Evolutionary conservation across 2,888 invertebrate species (phyloP).

Genomic region (Dicycla oo): DNA sequence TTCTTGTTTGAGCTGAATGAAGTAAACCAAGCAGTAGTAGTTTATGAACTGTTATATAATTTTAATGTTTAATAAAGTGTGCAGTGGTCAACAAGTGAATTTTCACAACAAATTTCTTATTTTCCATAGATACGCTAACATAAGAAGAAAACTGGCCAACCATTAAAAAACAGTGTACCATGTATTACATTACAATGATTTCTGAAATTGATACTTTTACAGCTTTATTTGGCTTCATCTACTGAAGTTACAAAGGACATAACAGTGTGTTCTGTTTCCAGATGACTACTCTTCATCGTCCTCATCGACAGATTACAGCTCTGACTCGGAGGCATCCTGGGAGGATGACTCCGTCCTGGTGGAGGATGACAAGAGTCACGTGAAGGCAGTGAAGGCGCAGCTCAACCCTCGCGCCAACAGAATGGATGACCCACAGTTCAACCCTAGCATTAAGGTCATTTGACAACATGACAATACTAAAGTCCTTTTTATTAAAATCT

Average conservation of each 20-base stretch:
- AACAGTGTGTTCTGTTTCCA: constrained; percentile 58
- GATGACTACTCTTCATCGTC: constrained; percentile 85
- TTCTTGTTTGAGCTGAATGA: constrained; percentile 13
- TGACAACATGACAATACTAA: not conserved
- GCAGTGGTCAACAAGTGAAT: not conserved
- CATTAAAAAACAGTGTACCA: not conserved
- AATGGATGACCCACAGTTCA: constrained; percentile 85
- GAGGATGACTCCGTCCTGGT: constrained; percentile 85
- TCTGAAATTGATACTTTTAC: not conserved
- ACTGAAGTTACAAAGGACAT: not conserved
- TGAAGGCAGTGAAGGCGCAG: constrained; percentile 74
- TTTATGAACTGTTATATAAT: not conserved
- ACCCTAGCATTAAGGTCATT: constrained; percentile 79
- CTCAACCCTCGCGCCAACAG: constrained; percentile 84
- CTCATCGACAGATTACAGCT: constrained; percentile 84
- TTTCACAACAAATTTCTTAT: too few species aligned
- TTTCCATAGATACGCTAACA: not conserved
- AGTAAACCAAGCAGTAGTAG: not conserved
- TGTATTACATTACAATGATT: not conserved
- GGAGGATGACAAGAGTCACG: constrained; percentile 72
- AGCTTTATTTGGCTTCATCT: not conserved
- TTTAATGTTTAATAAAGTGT: not conserved
- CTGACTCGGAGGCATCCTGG: constrained; percentile 84
- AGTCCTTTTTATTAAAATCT: not conserved
- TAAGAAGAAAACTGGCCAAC: not conserved